Evolutionary conservation across 2,888 invertebrate genomes (phyloP).

Genomic region (Drosophila setosimentum): DNA sequence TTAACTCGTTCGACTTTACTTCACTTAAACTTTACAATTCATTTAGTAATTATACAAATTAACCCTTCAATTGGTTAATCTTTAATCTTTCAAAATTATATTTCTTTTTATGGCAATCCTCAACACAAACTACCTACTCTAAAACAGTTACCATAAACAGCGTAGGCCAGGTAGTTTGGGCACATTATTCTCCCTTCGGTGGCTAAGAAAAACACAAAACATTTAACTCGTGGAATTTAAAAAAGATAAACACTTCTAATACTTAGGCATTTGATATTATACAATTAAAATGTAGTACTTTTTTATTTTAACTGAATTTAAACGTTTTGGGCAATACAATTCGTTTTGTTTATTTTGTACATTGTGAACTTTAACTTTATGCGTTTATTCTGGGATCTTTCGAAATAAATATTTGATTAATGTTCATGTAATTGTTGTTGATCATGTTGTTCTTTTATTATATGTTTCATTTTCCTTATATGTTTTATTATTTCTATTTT

Average conservation of each 20-base stretch:
- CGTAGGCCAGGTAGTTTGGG: constrained; percentile 83
- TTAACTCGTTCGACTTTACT: constrained; percentile 1
- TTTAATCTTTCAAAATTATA: constrained; percentile 34
- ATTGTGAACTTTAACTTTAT: constrained; percentile 42
- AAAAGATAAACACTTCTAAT: constrained; percentile 8
- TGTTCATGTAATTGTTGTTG: constrained; percentile 33
- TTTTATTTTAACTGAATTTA: constrained; percentile 1
- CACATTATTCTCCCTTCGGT: constrained; percentile 76
- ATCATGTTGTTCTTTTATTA: constrained; percentile 13
- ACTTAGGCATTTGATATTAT: constrained; percentile 65
- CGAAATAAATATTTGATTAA: constrained; percentile 52
- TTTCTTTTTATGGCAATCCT: constrained; percentile 55
- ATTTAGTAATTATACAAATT: neutral
- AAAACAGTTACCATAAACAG: constrained; percentile 78
- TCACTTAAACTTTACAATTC: neutral
- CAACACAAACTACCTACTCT: constrained; percentile 31
- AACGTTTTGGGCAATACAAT: neutral
- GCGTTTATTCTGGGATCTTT: constrained; percentile 54
- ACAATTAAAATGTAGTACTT: constrained; percentile 13
- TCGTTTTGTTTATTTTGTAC: constrained; percentile 5
- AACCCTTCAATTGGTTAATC: constrained; percentile 14
- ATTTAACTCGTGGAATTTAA: neutral
- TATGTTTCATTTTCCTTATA: constrained; percentile 31
- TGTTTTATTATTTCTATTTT: constrained; percentile 53
- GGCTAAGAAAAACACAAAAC: constrained; percentile 51